Conservation (phyloP, 2,113 vertebrate species). For the Gymnorhina tibicen region DNA sequence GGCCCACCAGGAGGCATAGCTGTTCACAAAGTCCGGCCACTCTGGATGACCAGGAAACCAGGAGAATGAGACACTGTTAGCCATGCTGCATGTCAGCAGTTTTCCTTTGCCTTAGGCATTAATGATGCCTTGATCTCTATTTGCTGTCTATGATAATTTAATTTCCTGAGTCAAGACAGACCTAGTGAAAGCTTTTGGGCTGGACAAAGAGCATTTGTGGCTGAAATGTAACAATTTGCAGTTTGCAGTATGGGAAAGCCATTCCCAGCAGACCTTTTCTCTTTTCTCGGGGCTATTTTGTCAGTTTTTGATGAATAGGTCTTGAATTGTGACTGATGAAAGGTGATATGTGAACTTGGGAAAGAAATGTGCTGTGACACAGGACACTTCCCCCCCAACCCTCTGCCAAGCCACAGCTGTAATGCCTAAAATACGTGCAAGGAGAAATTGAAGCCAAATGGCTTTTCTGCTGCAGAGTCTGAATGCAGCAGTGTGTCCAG, state of each 20-base stretch:
- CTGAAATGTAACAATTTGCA: background rate
- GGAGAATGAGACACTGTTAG: background rate
- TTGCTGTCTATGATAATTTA: background rate
- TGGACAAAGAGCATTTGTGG: background rate
- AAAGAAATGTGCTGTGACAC: background rate
- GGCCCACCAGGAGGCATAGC: conserved; percentile 88
- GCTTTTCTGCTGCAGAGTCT: background rate
- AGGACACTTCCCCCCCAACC: background rate
- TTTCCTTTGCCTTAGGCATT: background rate
- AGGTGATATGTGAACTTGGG: background rate
- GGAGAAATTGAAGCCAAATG: background rate
- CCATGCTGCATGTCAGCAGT: background rate
- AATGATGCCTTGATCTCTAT: background rate
- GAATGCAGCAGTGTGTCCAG: background rate
- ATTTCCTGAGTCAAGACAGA: background rate
- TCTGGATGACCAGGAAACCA: conserved; percentile 44
- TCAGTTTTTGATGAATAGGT: background rate
- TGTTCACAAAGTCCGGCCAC: conserved; percentile 87
- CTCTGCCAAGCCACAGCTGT: background rate
- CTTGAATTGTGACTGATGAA: background rate
- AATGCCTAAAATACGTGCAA: background rate
- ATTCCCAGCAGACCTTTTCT: background rate
- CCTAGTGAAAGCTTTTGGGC: background rate
- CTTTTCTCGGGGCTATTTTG: background rate
- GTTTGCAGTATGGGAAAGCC: background rate